phyloP scores from a whole-genome alignment of 1,140 invertebrate genomes.

The Zaprionus africanus region DNA sequence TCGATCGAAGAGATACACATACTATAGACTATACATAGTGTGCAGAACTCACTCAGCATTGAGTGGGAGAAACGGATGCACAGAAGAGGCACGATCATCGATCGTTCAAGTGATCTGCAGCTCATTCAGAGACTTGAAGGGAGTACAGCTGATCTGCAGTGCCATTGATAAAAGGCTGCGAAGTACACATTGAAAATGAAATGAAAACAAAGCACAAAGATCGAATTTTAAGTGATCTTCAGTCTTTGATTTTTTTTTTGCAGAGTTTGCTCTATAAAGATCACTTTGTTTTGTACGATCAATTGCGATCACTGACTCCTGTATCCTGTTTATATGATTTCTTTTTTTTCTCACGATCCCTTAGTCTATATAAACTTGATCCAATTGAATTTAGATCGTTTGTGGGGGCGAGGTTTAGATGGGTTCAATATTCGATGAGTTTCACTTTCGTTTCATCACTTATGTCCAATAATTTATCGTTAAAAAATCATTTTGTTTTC shows the following conservation, averaged over 20 bases:
- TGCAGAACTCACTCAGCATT: conserved; percentile 16
- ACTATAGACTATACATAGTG: background rate
- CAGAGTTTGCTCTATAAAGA: no score
- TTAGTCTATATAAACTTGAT: no score
- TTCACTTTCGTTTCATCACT: conserved; percentile 36
- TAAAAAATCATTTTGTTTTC: conserved; percentile 18
- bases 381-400: background rate
- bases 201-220: background rate
- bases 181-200: background rate
- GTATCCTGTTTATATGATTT: no score
- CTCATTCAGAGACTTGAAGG: background rate
- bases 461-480: conserved; percentile 22
- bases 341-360: no score
- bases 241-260: background rate
- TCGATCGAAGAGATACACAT: background rate
- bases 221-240: background rate
- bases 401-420: background rate
- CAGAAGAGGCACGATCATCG: background rate
- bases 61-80: background rate
- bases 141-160: background rate
- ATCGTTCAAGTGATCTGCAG: background rate
- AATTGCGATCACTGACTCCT: no score
- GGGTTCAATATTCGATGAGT: background rate
- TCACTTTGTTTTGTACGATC: no score
- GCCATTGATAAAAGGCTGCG: background rate